Percentiles rank a stretch among this genome's conserved stretches.
Evolutionary conservation across 2,113 vertebrate genomes (phyloP).

Genomic region (Proterorhinus semilunaris): DNA sequence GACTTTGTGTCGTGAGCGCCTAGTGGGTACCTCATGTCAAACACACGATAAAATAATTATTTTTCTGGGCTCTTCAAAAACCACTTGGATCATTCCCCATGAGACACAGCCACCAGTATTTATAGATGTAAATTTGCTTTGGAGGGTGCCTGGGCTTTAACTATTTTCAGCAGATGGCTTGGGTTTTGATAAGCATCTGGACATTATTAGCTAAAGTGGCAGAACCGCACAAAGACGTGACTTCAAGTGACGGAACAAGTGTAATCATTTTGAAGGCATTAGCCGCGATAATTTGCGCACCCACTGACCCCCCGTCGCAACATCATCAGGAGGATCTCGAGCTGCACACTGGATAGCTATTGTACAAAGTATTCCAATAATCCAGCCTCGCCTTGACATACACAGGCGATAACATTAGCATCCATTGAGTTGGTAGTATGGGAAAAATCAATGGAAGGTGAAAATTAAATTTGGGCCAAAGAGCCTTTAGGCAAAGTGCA

Average conservation of each 20-base stretch:
- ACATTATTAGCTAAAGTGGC: slow-evolving; percentile 8
- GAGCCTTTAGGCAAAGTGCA: slow-evolving; percentile 95
- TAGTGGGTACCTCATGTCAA: too few species aligned
- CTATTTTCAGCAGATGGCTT: slow-evolving; percentile 35
- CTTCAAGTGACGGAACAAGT: not conserved
- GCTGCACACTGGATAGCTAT: slow-evolving; percentile 1
- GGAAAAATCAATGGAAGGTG: slow-evolving; percentile 92
- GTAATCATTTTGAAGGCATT: slow-evolving; percentile 20
- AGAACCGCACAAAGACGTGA: not conserved
- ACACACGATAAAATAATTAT: not conserved
- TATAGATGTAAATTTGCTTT: slow-evolving; percentile 43
- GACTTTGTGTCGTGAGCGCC: not conserved
- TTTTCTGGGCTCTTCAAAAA: not conserved
- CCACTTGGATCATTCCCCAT: slow-evolving; percentile 25
- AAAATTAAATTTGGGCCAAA: slow-evolving; percentile 96
- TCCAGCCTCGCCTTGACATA: slow-evolving; percentile 43
- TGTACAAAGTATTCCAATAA: slow-evolving; percentile 24
- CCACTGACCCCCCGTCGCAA: slow-evolving; percentile 1
- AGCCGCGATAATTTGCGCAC: slow-evolving; percentile 27
- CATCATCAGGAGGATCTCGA: not conserved
- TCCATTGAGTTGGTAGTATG: slow-evolving; percentile 81
- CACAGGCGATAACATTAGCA: slow-evolving; percentile 82
- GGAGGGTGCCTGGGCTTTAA: slow-evolving; percentile 22
- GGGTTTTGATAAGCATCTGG: slow-evolving; percentile 47
- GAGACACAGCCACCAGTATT: slow-evolving; percentile 39